Percentiles rank a stretch among this genome's conserved stretches.
phyloP scores from a whole-genome alignment of 2,888 invertebrate species.

The Cryptocephalus moraei region DNA sequence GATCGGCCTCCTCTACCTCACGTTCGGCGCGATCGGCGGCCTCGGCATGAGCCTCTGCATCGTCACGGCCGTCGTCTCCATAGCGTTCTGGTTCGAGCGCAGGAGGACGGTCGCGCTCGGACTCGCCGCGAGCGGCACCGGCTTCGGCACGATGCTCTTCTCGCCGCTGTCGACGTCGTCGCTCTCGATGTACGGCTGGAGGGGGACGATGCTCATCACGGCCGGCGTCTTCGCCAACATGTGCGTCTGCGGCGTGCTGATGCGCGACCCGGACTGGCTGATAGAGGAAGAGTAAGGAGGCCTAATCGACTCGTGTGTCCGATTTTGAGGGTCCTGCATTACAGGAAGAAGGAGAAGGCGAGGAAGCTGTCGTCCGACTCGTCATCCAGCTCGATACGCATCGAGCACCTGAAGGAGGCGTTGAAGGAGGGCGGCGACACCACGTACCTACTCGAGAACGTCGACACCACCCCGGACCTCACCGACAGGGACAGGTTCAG shows the following conservation, averaged over 20 bases:
- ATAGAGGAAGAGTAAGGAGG: conserved; percentile 45
- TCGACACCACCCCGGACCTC: conserved; percentile 46
- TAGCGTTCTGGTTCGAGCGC: conserved; percentile 89
- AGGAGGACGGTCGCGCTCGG: conserved; percentile 78
- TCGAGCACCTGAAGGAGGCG: conserved; percentile 55
- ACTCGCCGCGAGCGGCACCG: conserved; percentile 80
- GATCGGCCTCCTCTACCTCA: conserved; percentile 70
- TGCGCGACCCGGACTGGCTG: conserved; percentile 85
- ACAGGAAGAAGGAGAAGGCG: conserved; percentile 5
- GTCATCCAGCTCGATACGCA: conserved; percentile 16
- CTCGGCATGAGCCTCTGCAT: conserved; percentile 76
- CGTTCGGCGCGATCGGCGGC: conserved; percentile 78
- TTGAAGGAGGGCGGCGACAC: conserved; percentile 60
- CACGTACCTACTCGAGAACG: conserved; percentile 51
- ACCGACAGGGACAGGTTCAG: conserved; percentile 45
- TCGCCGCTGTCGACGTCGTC: conserved; percentile 76
- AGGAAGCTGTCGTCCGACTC: neutral
- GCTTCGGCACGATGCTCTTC: conserved; percentile 82
- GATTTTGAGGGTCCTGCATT: conserved; percentile 3
- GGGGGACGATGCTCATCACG: conserved; percentile 69
- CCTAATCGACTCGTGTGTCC: too few relatives aligned
- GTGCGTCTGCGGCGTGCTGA: conserved; percentile 75
- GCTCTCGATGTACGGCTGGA: conserved; percentile 71
- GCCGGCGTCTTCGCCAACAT: conserved; percentile 77
- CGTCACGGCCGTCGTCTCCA: conserved; percentile 83